Evolutionary conservation across 2,888 invertebrate genomes (phyloP).

Genomic region (Byasa hedistus): DNA sequence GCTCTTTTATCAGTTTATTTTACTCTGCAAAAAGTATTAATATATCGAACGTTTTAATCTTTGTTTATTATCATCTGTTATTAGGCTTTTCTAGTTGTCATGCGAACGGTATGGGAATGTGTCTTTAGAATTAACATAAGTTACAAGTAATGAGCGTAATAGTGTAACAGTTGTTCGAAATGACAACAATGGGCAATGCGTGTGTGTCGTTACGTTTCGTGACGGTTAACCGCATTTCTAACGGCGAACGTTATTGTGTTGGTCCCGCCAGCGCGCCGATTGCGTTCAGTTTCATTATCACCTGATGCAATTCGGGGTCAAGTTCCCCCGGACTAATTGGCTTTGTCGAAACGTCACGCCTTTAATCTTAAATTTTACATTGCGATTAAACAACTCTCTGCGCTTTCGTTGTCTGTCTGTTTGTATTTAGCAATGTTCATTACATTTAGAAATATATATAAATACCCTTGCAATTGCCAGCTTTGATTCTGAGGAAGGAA

Average conservation of each 20-base stretch:
- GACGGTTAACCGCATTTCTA: conserved; percentile 7
- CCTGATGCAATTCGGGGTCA: conserved; percentile 28
- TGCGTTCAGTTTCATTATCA: conserved; percentile 28
- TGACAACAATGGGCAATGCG: too few species aligned
- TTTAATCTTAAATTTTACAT: conserved; percentile 28
- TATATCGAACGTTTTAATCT: too few species aligned
- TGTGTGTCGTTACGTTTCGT: conserved; percentile 7
- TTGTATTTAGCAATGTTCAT: conserved; percentile 2
- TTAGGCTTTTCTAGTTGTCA: too few species aligned
- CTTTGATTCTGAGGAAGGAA: too few species aligned
- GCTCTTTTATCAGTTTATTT: too few species aligned
- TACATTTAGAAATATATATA: neutral
- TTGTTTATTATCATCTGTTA: too few species aligned
- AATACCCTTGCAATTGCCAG: too few species aligned
- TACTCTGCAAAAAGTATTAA: too few species aligned
- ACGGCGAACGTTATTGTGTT: conserved; percentile 20
- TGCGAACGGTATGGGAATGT: too few species aligned
- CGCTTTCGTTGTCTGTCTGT: neutral
- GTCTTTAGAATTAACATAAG: too few species aligned
- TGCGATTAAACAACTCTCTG: conserved; percentile 8
- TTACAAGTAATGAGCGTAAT: too few species aligned
- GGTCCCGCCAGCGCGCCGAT: conserved; percentile 2
- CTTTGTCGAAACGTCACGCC: conserved; percentile 28
- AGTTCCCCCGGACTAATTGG: conserved; percentile 30
- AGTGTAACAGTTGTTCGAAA: too few species aligned